Conservation (phyloP, 2,888 invertebrate genomes). For the Agyllia agylla region DNA sequence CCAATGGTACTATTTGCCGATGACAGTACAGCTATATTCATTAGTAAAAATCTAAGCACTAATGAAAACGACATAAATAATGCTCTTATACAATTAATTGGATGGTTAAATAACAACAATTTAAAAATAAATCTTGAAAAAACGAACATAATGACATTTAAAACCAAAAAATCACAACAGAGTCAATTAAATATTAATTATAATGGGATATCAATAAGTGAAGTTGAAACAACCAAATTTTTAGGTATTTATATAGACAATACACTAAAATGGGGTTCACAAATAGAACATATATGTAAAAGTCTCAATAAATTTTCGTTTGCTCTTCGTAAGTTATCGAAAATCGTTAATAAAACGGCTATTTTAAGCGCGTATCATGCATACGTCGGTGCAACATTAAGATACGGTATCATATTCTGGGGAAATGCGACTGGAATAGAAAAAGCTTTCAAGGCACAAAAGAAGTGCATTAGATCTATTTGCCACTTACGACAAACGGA, state of each 20-base stretch:
- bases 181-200: no score
- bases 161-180: background rate
- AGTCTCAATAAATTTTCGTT: background rate
- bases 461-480: no score
- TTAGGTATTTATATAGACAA: background rate
- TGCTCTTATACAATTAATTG: background rate
- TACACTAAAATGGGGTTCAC: background rate
- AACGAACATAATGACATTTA: background rate
- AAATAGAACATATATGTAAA: background rate
- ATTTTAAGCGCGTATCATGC: background rate
- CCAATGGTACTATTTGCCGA: background rate
- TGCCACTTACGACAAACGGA: no score
- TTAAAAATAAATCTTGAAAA: background rate
- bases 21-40: background rate
- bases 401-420: background rate
- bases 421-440: background rate
- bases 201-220: no score
- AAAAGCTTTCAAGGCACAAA: background rate
- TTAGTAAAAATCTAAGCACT: background rate
- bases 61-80: background rate
- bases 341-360: background rate
- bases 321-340: background rate
- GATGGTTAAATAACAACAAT: background rate
- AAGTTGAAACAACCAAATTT: background rate
- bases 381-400: background rate